phyloP scores from a whole-genome alignment of 2,113 vertebrate species.

The Halichoerus grypus region DNA sequence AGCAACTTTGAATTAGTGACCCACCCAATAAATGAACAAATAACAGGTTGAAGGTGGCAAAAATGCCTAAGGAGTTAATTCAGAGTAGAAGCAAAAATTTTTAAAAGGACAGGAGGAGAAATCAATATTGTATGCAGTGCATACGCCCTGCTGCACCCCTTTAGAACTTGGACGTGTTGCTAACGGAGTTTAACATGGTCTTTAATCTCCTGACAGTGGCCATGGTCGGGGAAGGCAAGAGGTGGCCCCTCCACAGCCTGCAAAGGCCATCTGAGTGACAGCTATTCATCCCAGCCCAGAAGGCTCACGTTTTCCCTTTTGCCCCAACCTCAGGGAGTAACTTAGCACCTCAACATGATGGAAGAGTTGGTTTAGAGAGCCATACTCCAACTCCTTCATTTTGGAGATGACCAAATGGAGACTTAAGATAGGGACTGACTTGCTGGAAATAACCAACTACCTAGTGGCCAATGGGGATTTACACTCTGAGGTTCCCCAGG shows the following conservation, averaged over 20 bases:
- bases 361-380: neutral
- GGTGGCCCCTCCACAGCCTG: neutral
- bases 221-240: neutral
- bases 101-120: neutral
- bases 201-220: neutral
- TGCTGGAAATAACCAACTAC: neutral
- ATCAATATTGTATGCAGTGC: neutral
- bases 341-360: neutral
- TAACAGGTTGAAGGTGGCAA: neutral
- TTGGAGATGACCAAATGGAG: neutral
- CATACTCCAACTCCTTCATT: neutral
- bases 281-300: neutral
- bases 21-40: neutral
- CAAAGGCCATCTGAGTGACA: neutral
- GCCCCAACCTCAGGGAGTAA: neutral
- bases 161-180: too few species aligned
- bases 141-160: fast-evolving
- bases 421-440: neutral
- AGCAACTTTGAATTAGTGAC: neutral
- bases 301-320: neutral
- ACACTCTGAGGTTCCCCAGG: neutral
- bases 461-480: neutral
- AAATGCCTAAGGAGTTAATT: neutral
- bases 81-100: neutral
- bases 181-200: neutral